phyloP scores from a whole-genome alignment of 2,888 invertebrate genomes.

The Zootermopsis nevadensis region DNA sequence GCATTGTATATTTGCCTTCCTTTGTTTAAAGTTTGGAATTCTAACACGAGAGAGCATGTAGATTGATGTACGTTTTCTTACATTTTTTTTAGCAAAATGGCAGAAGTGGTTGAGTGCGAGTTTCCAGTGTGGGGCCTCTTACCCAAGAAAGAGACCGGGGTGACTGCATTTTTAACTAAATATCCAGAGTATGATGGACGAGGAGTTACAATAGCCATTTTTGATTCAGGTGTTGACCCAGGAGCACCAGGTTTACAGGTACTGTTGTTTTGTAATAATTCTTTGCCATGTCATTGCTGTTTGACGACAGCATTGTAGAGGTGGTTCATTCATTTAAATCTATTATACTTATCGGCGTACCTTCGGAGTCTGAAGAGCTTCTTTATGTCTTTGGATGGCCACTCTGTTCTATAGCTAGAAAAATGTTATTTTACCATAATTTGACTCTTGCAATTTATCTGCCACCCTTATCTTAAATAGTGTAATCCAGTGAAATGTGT shows the following conservation, averaged over 20 bases:
- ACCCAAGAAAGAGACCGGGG: slow-evolving; percentile 96
- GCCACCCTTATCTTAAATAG: too few species aligned
- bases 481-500: too few species aligned
- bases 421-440: too few species aligned
- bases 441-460: too few species aligned
- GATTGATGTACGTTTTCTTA: background rate
- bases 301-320: background rate
- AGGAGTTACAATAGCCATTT: slow-evolving; percentile 91
- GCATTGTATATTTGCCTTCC: background rate
- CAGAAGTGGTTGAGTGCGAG: slow-evolving; percentile 64
- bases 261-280: slow-evolving; percentile 53
- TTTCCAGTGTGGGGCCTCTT: slow-evolving; percentile 88
- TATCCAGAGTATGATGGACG: slow-evolving; percentile 93
- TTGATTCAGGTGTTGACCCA: slow-evolving; percentile 98
- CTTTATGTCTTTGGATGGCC: too few species aligned
- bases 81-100: slow-evolving; percentile 55
- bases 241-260: slow-evolving; percentile 95
- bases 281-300: slow-evolving; percentile 40
- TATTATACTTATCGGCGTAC: too few species aligned
- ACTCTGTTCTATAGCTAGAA: too few species aligned
- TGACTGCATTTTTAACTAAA: slow-evolving; percentile 86
- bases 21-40: background rate
- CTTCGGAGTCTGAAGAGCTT: too few species aligned
- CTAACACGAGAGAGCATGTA: background rate
- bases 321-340: too few species aligned